Conservation (phyloP, 1,140 invertebrate species). For the Drosophila prosaltans region DNA sequence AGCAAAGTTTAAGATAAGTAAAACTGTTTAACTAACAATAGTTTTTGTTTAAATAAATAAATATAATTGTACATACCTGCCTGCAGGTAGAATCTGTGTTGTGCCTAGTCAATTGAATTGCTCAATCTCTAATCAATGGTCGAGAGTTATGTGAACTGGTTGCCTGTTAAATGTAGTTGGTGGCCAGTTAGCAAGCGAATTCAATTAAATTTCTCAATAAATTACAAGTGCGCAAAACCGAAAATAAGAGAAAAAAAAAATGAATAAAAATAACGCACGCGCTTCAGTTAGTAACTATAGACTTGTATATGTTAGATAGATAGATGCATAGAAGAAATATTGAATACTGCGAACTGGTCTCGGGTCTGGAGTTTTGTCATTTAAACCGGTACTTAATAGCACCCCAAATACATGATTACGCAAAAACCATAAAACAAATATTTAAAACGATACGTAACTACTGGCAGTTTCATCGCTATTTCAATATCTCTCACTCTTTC, state of each 20-base stretch:
- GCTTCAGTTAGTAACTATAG: conserved; percentile 37
- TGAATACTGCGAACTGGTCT: conserved; percentile 56
- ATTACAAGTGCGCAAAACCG: conserved; percentile 65
- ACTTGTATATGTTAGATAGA: conserved; percentile 32
- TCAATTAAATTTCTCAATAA: conserved; percentile 79
- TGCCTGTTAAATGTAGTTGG: conserved; percentile 16
- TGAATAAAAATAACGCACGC: conserved; percentile 15
- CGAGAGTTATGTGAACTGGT: conserved; percentile 61
- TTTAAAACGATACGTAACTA: conserved; percentile 37
- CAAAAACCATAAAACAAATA: conserved; percentile 51
- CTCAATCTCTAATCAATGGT: conserved; percentile 53
- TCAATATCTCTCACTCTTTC: conserved; percentile 19
- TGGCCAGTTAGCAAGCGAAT: conserved; percentile 55
- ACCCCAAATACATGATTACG: conserved; percentile 57
- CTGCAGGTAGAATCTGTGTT: conserved; percentile 1
- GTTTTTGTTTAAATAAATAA: background rate
- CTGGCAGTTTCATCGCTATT: conserved; percentile 2
- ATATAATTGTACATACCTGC: no score
- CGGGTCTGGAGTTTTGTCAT: conserved; percentile 32
- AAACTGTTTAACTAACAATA: background rate
- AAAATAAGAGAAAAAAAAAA: background rate
- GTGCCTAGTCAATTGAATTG: conserved; percentile 41
- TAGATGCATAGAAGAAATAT: conserved; percentile 60
- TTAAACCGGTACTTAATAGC: conserved; percentile 73
- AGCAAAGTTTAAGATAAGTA: background rate